These are phyloP conservation scores for Poeciliopsis presidionis DNA, from an alignment of 2,797 vertebrate genomes.

Conservation along the genomic window DNA sequence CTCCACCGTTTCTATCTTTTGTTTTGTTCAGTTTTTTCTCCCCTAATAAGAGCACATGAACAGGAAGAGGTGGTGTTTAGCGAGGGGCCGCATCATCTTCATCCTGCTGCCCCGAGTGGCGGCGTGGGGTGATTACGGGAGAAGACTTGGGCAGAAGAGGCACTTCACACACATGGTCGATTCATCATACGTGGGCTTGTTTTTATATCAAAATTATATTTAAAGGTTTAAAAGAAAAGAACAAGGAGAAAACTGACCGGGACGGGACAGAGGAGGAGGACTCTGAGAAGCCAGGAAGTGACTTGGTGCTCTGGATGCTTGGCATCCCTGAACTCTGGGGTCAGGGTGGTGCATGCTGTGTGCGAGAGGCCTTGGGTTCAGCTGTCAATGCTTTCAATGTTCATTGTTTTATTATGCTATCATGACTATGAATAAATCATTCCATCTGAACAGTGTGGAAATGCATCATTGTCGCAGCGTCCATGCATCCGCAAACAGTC, in stretches of 20 bases:
- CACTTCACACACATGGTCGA: slow-evolving; percentile 71
- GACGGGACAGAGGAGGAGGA: slow-evolving; percentile 39
- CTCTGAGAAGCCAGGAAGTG: slow-evolving; percentile 43
- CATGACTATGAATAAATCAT: slow-evolving; percentile 87
- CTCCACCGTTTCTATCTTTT: slow-evolving; percentile 38
- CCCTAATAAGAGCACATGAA: slow-evolving; percentile 41
- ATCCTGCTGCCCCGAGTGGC: slow-evolving; percentile 35
- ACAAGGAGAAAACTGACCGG: slow-evolving; percentile 59
- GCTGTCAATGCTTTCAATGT: slow-evolving; percentile 85
- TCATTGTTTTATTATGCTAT: slow-evolving; percentile 85
- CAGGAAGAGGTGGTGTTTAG: slow-evolving; percentile 22
- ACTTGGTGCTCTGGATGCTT: slow-evolving; percentile 33
- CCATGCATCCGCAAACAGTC: too few relatives aligned
- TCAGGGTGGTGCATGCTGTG: slow-evolving; percentile 75
- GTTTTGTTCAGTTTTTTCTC: slow-evolving; percentile 1
- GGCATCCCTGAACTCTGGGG: slow-evolving; percentile 64
- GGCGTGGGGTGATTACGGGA: slow-evolving; percentile 24
- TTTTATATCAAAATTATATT: slow-evolving; percentile 87
- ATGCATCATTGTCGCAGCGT: slow-evolving; percentile 24
- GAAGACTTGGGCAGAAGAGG: slow-evolving; percentile 42
- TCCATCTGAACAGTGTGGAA: slow-evolving; percentile 78
- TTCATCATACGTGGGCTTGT: slow-evolving; percentile 76
- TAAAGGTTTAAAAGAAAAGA: slow-evolving; percentile 76
- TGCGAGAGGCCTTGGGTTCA: slow-evolving; percentile 81
- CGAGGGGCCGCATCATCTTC: slow-evolving; percentile 30